Base-by-base conservation (phyloP, 2,888 invertebrate species). In the Callyntrura guangdongensis region DNA sequence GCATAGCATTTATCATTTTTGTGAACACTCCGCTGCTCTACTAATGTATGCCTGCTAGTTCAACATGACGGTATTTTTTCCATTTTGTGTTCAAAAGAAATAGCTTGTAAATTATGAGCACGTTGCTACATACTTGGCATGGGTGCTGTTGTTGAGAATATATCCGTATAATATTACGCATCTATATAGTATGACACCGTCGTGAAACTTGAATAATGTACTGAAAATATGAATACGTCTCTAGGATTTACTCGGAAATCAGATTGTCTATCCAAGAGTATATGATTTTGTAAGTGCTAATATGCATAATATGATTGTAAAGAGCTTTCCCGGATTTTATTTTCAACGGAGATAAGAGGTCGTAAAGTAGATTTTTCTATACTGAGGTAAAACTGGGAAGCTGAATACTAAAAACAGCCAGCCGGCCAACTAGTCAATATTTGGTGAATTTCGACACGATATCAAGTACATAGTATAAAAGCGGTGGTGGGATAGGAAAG, bases 291-390 rank as follows among this genome's bases (percentile, higher is more conserved):
- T n/a, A 47, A 8, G 8, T 8, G 45, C 45, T 14, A 72, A 47
- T 72, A 72, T 72, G 36, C 45, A 72, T 17, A 72, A 47, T 45
- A 67, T 67, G 9, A 67, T 14, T 85, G 36, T 72, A 61, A 72
- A 56, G 36, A 53, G 85, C 69, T 85, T 72, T 85, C 56, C 56
- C 53, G 72, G 56, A 72, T 85, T 49, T 59, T 53, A n/a, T 69
- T 86, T 77, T 47, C 53, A 61, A 61, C 77, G 27, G 14, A 61
- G 77, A 86, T 81, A 81, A 86, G 77, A 20, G 77, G 74, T 86
- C 86, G n/a, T 86, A 77, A 45, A 77, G 74, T 36, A 85, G 85
- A 85, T 85, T 85, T 85, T 85, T 72, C 27, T 59, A 20, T 64
- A 27, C n/a, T 27, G 5, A 14, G 14, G 67, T 36, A 36, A n/a